Evolutionary conservation across 2,113 vertebrate genomes (phyloP), one percentile per base, ranked within the genome.

Genomic region (Tautogolabrus adspersus): DNA sequence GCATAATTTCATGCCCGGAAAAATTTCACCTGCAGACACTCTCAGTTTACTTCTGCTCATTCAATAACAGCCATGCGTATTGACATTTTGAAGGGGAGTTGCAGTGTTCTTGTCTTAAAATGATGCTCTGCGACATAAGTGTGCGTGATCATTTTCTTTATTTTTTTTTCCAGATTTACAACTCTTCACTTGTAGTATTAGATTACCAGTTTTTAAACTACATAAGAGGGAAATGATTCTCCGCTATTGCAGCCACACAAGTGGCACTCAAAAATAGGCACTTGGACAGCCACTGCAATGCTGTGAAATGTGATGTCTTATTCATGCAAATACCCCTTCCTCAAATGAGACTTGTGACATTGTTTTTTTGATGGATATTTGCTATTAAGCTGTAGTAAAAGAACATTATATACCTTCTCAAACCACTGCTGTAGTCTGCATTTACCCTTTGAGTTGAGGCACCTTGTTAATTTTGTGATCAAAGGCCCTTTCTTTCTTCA

Each of bases 301-400:
- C 21, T 62, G 9, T 13, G 19, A 51, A 47, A 55, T 64, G 16
- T 47, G 12, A 46, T 13, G 2, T 13, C 21, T 63, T 46, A 57
- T 61, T 34, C 37, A 23, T 42, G 59, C 61, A 56, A 49, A 75
- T 46, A 44, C 10, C 23, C 44, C 30, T 10, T 26, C n/a, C 8
- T 47, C 16, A 47, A 18, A 47, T 13, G 46, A 47, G 3, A 47
- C 46, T 47, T 44, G 9, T 2, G 42, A 34, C 30, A 44, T 44
- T 76, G 19, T 46, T 57, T 66, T 22, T 23, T 76, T 63, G 15
- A 59, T 71, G 34, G 66, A 44, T 49, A 51, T 57, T 76, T 74
- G 18, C 55, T 51, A 42, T 71, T 46, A 59, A 55, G 59, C 56
- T 63, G 15, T 51, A 6, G 9, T 11, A 10, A 23, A 72, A 10